These are phyloP conservation scores for Galeopsomyia nigrocyanea DNA, from an alignment of 2,888 invertebrate genomes.

Conservation along the genomic window DNA sequence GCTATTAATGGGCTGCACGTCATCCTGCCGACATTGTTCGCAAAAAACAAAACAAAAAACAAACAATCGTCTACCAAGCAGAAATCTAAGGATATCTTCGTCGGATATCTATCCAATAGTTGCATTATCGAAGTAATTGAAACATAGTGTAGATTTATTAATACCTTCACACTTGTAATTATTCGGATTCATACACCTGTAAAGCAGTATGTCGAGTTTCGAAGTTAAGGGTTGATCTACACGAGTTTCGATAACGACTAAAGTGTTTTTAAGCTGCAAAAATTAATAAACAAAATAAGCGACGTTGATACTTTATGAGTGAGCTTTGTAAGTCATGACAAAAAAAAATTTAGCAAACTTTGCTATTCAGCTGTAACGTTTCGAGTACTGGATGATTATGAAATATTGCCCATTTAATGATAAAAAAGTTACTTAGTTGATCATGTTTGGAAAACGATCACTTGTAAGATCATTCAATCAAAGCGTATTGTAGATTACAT, in stretches of 20 bases:
- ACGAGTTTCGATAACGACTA: slow-evolving; percentile 31
- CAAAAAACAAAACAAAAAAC: slow-evolving; percentile 22
- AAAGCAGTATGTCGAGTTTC: slow-evolving; percentile 33
- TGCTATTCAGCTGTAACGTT: slow-evolving; percentile 24
- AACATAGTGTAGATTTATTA: slow-evolving; percentile 40
- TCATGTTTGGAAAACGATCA: slow-evolving; percentile 33
- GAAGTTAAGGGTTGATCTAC: slow-evolving; percentile 41
- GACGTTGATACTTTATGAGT: slow-evolving; percentile 17
- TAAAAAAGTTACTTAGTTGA: slow-evolving; percentile 41
- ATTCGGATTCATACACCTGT: slow-evolving; percentile 43
- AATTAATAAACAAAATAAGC: slow-evolving; percentile 15
- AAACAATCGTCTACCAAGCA: slow-evolving; percentile 20
- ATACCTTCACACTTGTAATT: slow-evolving; percentile 44
- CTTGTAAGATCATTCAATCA: slow-evolving; percentile 26
- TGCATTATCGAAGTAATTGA: slow-evolving; percentile 38
- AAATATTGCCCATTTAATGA: slow-evolving; percentile 25
- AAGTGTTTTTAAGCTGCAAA: slow-evolving; percentile 31
- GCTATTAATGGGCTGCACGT: slow-evolving; percentile 39
- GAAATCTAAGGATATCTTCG: slow-evolving; percentile 28
- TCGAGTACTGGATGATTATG: slow-evolving; percentile 31
- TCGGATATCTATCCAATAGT: too few species aligned
- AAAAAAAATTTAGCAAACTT: slow-evolving; percentile 29
- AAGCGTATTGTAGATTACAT: slow-evolving; percentile 18
- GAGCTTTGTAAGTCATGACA: slow-evolving; percentile 37
- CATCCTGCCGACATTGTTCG: background rate